These are phyloP conservation scores for Heliconius nattereri DNA, from an alignment of 1,140 invertebrate genomes.

Conservation along the genomic window DNA sequence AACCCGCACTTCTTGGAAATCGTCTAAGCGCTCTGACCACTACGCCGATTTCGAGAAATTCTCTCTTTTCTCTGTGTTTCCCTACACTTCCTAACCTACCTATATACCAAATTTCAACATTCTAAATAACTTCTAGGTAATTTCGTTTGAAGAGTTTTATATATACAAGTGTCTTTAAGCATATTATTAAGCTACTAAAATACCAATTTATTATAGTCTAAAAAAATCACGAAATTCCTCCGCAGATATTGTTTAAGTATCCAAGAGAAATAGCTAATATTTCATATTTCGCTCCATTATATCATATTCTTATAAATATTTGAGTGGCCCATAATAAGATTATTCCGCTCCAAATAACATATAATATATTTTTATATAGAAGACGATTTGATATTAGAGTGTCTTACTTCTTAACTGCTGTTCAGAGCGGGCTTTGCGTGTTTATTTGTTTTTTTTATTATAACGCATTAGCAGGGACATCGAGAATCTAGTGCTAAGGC, in stretches of 20 bases:
- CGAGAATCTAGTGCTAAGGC: no score
- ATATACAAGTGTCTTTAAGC: no score
- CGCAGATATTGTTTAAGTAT: background rate
- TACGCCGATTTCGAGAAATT: no score
- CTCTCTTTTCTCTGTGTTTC: no score
- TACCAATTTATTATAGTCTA: no score
- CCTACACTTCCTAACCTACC: no score
- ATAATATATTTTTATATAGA: constrained; percentile 3
- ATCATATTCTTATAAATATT: constrained; percentile 11
- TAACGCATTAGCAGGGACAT: background rate
- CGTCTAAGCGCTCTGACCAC: no score
- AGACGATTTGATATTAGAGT: background rate
- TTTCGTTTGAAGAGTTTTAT: no score
- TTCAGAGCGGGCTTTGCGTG: background rate
- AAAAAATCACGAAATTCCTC: background rate
- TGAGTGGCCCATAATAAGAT: background rate
- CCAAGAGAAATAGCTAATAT: constrained; percentile 1
- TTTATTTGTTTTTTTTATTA: background rate
- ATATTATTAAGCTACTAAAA: no score
- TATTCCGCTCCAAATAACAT: background rate
- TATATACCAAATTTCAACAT: no score
- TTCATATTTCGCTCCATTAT: background rate
- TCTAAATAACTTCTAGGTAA: no score
- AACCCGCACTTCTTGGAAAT: no score
- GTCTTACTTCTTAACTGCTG: background rate